Evolutionary conservation across 2,888 invertebrate species (phyloP), one percentile per base, ranked within the genome.

Genomic region (Protonemura montana): DNA sequence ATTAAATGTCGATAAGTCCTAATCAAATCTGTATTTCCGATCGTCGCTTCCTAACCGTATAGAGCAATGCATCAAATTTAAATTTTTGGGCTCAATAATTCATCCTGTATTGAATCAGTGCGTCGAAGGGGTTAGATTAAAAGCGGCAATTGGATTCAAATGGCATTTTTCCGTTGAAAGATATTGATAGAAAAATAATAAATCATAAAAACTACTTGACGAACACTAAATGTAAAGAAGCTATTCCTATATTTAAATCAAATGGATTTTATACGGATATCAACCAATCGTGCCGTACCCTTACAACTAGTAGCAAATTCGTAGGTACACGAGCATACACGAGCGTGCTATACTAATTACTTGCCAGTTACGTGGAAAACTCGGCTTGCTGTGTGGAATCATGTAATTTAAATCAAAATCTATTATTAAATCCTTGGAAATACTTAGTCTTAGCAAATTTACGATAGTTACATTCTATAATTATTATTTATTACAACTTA

Each of bases 1-100:
- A 84, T 84, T 28, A 84, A 84, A 84, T 59, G 26, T 26, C 84
- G 27, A 84, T 84, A 59, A 27, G 84, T 84, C 76, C 84, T 76
- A 41, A 83, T 42, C 26, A 42, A 83, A 83, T 41, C 42, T 2
- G 41, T 2, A n/a, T 82, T n/a, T 25, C 29, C n/a, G 30, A 82
- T 30, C 29, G 3, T 29, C 25, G 78, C 27, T 78, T 78, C 26
- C n/a, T 28, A 7, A n/a, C 27, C 1, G 6, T 21, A 78, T 25
- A 59, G 21, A 21, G 59, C 59, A 21, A 78, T 28, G 28, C 78
- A 26, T 26, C 28, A 78, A 78, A 78, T 28, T 5, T 10, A 6
- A 27, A 6, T 6, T 7, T 27, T 25, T 78, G 28, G 6, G 78
- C 26, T n/a, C n/a, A 25, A 78, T 78, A 78, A 78, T 28, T 78